phyloP scores from a whole-genome alignment of 1,140 invertebrate species.

The Anadara kagoshimensis region DNA sequence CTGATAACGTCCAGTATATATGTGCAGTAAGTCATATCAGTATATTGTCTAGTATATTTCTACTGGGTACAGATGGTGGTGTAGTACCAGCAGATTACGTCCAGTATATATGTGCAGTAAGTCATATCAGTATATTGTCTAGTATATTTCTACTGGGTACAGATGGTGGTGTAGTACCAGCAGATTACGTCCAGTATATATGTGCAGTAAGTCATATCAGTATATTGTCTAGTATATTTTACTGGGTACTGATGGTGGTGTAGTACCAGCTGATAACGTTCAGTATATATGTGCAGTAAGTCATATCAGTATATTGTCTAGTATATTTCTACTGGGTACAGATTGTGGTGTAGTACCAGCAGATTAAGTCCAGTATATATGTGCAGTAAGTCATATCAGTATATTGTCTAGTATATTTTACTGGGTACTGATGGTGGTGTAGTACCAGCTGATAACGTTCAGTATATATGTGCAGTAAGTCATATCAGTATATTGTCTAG shows the following conservation, averaged over 20 bases:
- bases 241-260: conserved; percentile 93
- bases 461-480: conserved; percentile 96
- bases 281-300: conserved; percentile 97
- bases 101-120: conserved; percentile 95
- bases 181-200: conserved; percentile 98
- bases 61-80: conserved; percentile 95
- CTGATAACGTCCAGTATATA: conserved; percentile 98
- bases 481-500: conserved; percentile 97
- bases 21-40: conserved; percentile 98
- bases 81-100: conserved; percentile 89
- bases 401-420: conserved; percentile 97
- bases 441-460: conserved; percentile 88
- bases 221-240: conserved; percentile 98
- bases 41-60: conserved; percentile 96
- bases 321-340: too few species aligned
- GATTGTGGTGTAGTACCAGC: too few species aligned
- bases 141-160: too few species aligned
- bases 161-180: too few species aligned
- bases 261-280: conserved; percentile 89
- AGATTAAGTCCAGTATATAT: conserved; percentile 99
- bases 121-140: conserved; percentile 34
- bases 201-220: conserved; percentile 97
- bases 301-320: conserved; percentile 98
- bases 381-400: conserved; percentile 97
- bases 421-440: conserved; percentile 94